Evolutionary conservation across 2,888 invertebrate genomes (phyloP), one percentile per base, ranked within the genome.

Genomic region (Pristionchus arcanus): DNA sequence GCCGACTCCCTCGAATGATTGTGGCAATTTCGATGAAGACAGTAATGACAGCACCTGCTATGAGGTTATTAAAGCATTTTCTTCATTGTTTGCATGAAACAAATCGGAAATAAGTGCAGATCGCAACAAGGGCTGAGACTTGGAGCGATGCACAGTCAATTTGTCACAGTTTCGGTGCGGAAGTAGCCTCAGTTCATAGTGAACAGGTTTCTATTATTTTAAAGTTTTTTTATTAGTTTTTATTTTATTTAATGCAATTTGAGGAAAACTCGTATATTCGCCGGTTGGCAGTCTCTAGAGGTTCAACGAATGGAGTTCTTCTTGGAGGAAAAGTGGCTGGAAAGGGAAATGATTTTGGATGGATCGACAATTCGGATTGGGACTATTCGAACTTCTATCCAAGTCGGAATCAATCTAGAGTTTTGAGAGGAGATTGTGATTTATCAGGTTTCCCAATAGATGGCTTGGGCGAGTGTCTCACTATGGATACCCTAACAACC

Each of bases 241-340:
- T 59, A 19, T 59, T 66, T 66, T 4, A n/a, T n/a, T n/a, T n/a
- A n/a, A 42, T 5, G 11, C 9, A 0, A 49, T 49, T 49, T 49
- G 11, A 68, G 68, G 31, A 68, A 68, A 77, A 77, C 42, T 77
- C 74, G 21, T 77, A 42, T 25, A 42, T 77, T 77, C 74, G 74
- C 42, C 68, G 68, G 4, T 15, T 77, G 0, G 74, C 74, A 25
- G 74, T 42, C 15, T 77, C 74, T 2, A 19, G 21, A 37, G 37
- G 28, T 68, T 15, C 42, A 13, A 13, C 21, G 25, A 77, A 77
- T 25, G 74, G 74, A 42, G 74, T 77, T 42, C 74, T 77, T 21
- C 74, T 77, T 21, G 74, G 74, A 1, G 74, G 31, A 77, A 77
- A 37, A 1, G 13, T 77, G 0, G 16, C 71, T 71, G 71, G 71